A percentile compares a stretch with the other conserved stretches of the same genome.
Evolutionary conservation across 2,797 vertebrate species (phyloP).

Genomic region (Enteromius trimaculatus): DNA sequence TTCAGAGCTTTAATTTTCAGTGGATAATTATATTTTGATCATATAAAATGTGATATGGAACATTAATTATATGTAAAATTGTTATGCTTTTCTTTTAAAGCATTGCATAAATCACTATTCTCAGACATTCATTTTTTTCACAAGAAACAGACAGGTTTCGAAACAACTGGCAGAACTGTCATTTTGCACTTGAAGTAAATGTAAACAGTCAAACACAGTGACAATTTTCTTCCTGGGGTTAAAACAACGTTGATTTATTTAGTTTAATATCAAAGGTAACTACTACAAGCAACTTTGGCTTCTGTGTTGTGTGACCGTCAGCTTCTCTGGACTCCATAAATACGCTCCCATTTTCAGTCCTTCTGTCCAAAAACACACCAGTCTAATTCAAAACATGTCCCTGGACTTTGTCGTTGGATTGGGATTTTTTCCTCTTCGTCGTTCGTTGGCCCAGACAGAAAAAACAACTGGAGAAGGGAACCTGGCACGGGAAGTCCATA

Average conservation of each 20-base stretch:
- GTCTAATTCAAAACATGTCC: slow-evolving; percentile 76
- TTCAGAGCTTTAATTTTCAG: background rate
- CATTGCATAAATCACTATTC: background rate
- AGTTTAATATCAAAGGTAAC: slow-evolving; percentile 12
- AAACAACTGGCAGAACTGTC: background rate
- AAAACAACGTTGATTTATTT: background rate
- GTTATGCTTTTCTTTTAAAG: background rate
- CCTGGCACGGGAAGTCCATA: slow-evolving; percentile 61
- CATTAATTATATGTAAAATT: background rate
- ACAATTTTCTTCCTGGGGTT: background rate
- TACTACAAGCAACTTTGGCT: slow-evolving; percentile 15
- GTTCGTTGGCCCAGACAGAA: slow-evolving; percentile 63
- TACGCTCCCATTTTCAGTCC: slow-evolving; percentile 22
- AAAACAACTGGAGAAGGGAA: slow-evolving; percentile 63
- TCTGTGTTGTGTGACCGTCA: slow-evolving; percentile 3
- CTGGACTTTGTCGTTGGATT: slow-evolving; percentile 67
- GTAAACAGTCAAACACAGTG: background rate
- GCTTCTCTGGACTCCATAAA: slow-evolving; percentile 18
- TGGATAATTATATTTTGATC: background rate
- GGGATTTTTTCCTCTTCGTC: slow-evolving; percentile 60
- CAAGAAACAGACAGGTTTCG: background rate
- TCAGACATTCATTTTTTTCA: background rate
- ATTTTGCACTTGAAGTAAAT: slow-evolving; percentile 3
- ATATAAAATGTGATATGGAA: background rate
- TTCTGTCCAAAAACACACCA: slow-evolving; percentile 63